A percentile compares a stretch with the other conserved stretches of the same genome.
These are phyloP conservation scores for Rhyacichthys aspro DNA, from an alignment of 2,797 vertebrate species.

Conservation along the genomic window DNA sequence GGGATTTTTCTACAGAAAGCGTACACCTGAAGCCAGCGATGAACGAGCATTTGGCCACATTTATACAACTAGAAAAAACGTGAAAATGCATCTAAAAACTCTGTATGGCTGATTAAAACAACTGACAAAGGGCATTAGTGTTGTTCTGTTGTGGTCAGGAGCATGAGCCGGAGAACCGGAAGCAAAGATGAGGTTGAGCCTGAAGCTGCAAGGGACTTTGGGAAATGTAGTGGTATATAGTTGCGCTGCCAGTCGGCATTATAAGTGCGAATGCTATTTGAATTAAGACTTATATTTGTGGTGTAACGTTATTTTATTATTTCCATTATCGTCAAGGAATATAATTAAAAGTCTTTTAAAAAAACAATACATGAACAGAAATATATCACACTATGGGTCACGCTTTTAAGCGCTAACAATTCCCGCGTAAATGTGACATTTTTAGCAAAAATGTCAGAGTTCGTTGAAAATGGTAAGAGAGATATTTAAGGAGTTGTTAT, in stretches of 20 bases:
- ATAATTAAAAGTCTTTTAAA: too few relatives aligned
- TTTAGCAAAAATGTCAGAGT: neutral
- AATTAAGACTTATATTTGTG: too few relatives aligned
- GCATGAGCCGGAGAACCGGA: constrained; percentile 23
- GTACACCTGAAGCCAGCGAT: constrained; percentile 27
- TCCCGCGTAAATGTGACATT: neutral
- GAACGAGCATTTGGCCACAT: constrained; percentile 38
- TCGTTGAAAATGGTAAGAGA: neutral
- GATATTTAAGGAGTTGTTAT: neutral
- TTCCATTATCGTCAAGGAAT: too few relatives aligned
- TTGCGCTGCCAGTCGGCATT: too few relatives aligned
- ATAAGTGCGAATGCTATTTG: too few relatives aligned
- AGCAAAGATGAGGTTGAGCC: constrained; percentile 1
- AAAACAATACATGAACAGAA: neutral
- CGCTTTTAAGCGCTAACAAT: neutral
- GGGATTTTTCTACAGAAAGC: constrained; percentile 8
- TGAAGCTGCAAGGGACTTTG: constrained; percentile 19
- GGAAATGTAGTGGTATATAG: constrained; percentile 44
- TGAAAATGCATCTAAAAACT: neutral
- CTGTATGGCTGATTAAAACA: neutral
- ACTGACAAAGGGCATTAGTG: neutral
- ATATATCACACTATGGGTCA: neutral
- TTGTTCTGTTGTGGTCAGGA: neutral
- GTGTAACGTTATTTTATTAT: too few relatives aligned
- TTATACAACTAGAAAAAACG: rapidly evolving